Evolutionary conservation across 2,888 invertebrate genomes (phyloP).

Genomic region (Heliconius hortense): DNA sequence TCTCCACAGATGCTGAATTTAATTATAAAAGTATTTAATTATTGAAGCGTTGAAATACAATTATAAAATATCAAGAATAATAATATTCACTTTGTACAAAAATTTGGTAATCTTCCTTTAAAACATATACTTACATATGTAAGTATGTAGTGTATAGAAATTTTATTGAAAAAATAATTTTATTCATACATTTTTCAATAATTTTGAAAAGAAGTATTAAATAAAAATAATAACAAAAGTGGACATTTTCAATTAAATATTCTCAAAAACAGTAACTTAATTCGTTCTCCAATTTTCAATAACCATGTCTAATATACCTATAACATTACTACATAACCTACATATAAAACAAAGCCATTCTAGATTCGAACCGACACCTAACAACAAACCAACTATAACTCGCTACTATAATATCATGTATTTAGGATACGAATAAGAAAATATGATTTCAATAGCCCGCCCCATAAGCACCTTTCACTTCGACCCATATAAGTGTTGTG

Average conservation of each 20-base stretch:
- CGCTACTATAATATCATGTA: background rate
- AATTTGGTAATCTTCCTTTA: too few relatives aligned
- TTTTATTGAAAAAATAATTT: too few relatives aligned
- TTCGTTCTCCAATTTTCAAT: background rate
- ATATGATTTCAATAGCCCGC: slow-evolving; percentile 25
- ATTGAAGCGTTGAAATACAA: background rate
- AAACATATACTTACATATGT: too few relatives aligned
- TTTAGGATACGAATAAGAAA: slow-evolving; percentile 18
- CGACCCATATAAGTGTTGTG: slow-evolving; percentile 55
- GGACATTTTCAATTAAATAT: too few relatives aligned
- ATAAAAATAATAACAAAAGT: too few relatives aligned
- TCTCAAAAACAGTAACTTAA: too few relatives aligned
- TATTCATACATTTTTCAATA: too few relatives aligned
- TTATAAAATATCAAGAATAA: background rate
- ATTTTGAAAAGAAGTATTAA: too few relatives aligned
- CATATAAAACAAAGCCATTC: background rate
- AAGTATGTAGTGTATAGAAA: too few relatives aligned
- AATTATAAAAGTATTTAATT: background rate
- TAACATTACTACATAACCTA: background rate
- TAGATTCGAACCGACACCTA: background rate
- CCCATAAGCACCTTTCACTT: slow-evolving; percentile 52
- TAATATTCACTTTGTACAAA: background rate
- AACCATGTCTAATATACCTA: background rate
- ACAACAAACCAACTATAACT: background rate
- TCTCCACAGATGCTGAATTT: background rate